Evolutionary conservation across 2,797 vertebrate species (phyloP), one percentile per base, ranked within the genome.

Genomic region (Carduelis carduelis): DNA sequence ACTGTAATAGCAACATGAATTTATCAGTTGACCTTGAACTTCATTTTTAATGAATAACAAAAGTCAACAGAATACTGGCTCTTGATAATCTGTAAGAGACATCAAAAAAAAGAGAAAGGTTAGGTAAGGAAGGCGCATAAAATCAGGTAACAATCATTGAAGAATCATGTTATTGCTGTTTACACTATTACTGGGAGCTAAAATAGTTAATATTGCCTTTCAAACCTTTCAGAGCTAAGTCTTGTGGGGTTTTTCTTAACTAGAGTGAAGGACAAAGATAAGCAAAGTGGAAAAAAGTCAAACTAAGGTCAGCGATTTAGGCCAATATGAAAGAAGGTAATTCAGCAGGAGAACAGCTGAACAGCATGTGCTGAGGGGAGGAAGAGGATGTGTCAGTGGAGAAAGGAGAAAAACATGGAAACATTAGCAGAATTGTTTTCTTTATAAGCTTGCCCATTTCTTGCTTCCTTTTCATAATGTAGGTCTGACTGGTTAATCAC

Each of bases 1-100:
- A 66, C 59, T 44, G 16, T 52, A 85, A 49, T 6, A 87, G 65
- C 34, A 85, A 77, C 52, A 18, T 18, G 5, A 65, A 63, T 83
- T 87, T 87, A 69, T 81, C 37, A 46, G 44, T 24, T 86, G 85
- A 90, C 87, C 87, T 88, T 94, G 91, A 93, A 81, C 44, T 88
- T 86, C 0, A 46, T 53, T 92, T 94, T 81, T 86, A 95, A 93
- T 79, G 85, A 95, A 43, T 94, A 91, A 93, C 11, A 8, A n/a
- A 93, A 81, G 69, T 86, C 76, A 90, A 72, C 65, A 89, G 55
- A 83, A 78, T 75, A 57, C 34, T 11, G 18, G 27, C 64, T 80
- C 60, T 64, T 64, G 64, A 65, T 78, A 91, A 92, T 66, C 56
- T 79, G 47, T 59, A 50, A 72, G 70, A 79, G 50, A 55, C 19